phyloP scores from a whole-genome alignment of 2,113 vertebrate genomes.

The Mobula birostris region DNA sequence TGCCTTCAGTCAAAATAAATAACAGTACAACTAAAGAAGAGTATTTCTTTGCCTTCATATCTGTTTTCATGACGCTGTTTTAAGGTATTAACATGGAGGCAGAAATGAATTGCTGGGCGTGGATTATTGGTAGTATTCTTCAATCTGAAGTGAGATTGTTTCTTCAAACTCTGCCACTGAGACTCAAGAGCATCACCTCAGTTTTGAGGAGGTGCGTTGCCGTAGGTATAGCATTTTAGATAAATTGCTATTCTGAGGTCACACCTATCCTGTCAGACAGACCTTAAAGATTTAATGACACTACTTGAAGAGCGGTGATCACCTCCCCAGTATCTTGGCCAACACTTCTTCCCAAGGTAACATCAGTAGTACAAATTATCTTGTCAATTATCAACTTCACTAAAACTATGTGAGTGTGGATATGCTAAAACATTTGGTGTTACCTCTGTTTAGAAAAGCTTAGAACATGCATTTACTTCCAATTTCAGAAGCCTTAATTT shows the following conservation, averaged over 20 bases:
- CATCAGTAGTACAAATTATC: neutral
- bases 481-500: too few relatives aligned
- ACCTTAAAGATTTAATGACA: neutral
- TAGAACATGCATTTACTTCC: too few relatives aligned
- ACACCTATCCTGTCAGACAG: neutral
- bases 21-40: neutral
- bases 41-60: neutral
- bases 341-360: neutral
- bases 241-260: neutral
- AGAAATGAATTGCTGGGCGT: neutral
- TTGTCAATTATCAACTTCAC: too few relatives aligned
- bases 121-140: neutral
- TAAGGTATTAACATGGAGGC: neutral
- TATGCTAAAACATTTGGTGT: too few relatives aligned
- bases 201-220: neutral
- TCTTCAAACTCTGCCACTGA: neutral
- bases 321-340: neutral
- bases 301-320: neutral
- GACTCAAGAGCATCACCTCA: neutral
- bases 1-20: neutral
- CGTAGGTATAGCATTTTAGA: neutral
- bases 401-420: too few relatives aligned
- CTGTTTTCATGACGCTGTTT: neutral
- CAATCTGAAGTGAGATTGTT: neutral
- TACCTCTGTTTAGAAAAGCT: too few relatives aligned